Evolutionary conservation across 1,140 invertebrate genomes (phyloP), one percentile per base, ranked within the genome.

Genomic region (Apis dorsata): DNA sequence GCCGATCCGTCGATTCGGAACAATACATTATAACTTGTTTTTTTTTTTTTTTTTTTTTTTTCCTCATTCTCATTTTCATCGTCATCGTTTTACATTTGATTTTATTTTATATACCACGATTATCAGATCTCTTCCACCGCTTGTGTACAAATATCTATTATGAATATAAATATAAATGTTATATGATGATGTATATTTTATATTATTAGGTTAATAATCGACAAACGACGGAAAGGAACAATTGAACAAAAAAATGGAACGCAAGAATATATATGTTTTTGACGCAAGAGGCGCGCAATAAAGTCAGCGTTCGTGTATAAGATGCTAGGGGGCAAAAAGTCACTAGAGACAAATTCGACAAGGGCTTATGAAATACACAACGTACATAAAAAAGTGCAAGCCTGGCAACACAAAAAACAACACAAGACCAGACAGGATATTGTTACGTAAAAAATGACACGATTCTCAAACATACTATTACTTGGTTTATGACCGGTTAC

Each of bases 321-420:
- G 60, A 84, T 83, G 83, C 85, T 85, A 85, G 73, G 55, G 63
- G 76, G 49, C 19, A 57, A 59, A 83, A 84, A 87, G 86, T 91
- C 90, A 90, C 91, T 91, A 92, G 81, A 91, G 88, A 92, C 89
- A 91, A 91, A 84, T 91, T 90, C 88, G 88, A 91, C 90, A 91
- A 62, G 55, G 80, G 74, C 12, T 19, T 21, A 73, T 59, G 71
- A 75, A 62, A 59, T 75, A 74, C 51, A 77, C 75, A 66, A 84
- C 84, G 84, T 92, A 93, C 72, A 75, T 90, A 91, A 89, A 92
- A 90, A 85, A 93, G 87, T 92, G 91, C 92, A 92, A 93, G 92
- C 91, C 90, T 92, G 90, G 92, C 92, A 92, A 90, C 89, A 90
- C 86, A 90, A 91, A 92, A 92, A 91, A 92, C 92, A 91, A 92